Base-by-base conservation (phyloP, 2,113 vertebrate species). In the Motacilla tschutschensis region DNA sequence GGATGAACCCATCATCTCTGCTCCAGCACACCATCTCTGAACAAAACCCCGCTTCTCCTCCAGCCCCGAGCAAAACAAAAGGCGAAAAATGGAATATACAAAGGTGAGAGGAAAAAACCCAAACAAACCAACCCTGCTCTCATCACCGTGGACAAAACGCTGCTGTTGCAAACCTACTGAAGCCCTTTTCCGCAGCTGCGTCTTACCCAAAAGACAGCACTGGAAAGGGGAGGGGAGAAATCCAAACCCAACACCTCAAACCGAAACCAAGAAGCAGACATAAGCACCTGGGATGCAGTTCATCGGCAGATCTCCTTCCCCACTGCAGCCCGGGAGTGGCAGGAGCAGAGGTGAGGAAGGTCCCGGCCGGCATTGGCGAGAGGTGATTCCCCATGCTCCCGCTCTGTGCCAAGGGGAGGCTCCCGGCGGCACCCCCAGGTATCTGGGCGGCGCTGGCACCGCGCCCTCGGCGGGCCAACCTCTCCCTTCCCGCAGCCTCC, bases 201-300 rank as follows among this genome's bases (percentile, higher is more conserved):
- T 64, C 60, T 26, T 63, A 50, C 62, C 28, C 55, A 46, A 50
- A 33, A 69, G 36, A 43, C 33, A 66, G 7, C 16, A 9, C 1
- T 54, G 55, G 10, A 71, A 82, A 79, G 21, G n/a, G 35, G 14
- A 64, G 33, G 35, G 28, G 7, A 5, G 28, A 36, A 51, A 44
- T 3, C 4, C 78, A 43, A 75, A 14, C 29, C 21, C 33, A 59
- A 10, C 20, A 76, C 70, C 53, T 57, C 47, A 44, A 62, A 87
- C 14, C 24, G 2, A 83, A 65, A 57, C 19, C 3, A 2, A 54
- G 46, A 60, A 83, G 88, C 58, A 91, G 50, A 55, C 64, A 83
- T 51, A 70, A 79, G 91, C 94, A 96, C 95, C 95, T 96, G 95
- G 92, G 90, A 96, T 94, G 93, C 95, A 96, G 85, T 92, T 96